phyloP scores from a whole-genome alignment of 2,113 vertebrate genomes.

The Vireo altiloquus region DNA sequence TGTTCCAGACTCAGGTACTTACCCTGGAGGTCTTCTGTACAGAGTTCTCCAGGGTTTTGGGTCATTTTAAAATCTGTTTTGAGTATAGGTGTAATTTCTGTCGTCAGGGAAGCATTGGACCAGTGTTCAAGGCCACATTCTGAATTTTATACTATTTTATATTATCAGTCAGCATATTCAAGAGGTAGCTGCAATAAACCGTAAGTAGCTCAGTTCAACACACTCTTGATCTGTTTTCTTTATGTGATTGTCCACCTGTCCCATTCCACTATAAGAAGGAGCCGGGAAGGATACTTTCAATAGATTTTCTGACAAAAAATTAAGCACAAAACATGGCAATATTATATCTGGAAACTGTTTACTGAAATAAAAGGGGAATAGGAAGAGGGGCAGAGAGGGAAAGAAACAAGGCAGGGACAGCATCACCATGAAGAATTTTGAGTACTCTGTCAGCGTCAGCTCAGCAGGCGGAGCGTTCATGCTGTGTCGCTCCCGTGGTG shows the following conservation, averaged over 20 bases:
- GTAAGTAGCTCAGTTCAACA: neutral
- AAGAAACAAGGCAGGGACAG: too few relatives aligned
- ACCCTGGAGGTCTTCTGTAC: constrained; percentile 11
- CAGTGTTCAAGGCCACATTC: neutral
- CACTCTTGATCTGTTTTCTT: neutral
- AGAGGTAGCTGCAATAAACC: neutral
- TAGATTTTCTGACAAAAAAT: too few relatives aligned
- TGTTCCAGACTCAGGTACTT: constrained; percentile 44
- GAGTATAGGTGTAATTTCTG: constrained; percentile 9
- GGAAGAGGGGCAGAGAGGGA: too few relatives aligned
- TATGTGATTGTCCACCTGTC: neutral
- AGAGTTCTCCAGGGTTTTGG: neutral
- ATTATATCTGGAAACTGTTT: too few relatives aligned
- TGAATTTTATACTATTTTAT: neutral
- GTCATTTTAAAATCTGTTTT: constrained; percentile 22
- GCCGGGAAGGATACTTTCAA: too few relatives aligned
- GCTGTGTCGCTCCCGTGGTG: too few relatives aligned
- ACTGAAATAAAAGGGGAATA: too few relatives aligned
- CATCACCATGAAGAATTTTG: too few relatives aligned
- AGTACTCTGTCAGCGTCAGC: too few relatives aligned
- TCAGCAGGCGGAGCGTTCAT: too few relatives aligned
- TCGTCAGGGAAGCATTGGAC: neutral
- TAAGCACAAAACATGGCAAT: too few relatives aligned
- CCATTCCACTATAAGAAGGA: too few relatives aligned
- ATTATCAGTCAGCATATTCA: neutral